Percentiles rank a stretch among this genome's conserved stretches.
phyloP scores from a whole-genome alignment of 2,797 vertebrate species.

The Platyrinchus mystaceus region DNA sequence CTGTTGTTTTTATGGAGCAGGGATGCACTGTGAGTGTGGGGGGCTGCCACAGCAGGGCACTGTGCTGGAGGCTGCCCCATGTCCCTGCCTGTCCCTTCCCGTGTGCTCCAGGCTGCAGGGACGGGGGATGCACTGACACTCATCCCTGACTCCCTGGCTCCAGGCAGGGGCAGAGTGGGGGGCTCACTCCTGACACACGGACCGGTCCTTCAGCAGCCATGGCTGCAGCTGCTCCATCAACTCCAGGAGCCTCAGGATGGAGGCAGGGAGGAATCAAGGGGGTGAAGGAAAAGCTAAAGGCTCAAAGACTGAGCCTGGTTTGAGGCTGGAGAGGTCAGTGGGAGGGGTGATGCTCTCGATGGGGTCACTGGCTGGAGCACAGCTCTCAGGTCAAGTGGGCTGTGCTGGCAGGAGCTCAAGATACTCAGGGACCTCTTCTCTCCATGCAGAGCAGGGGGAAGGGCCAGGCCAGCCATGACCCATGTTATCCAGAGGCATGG shows the following conservation, averaged over 20 bases:
- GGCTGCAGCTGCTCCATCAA: not conserved
- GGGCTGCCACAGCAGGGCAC: not conserved
- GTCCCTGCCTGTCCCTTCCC: not conserved
- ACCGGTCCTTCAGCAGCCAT: fast-evolving
- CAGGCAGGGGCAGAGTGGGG: fast-evolving
- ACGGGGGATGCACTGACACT: not conserved
- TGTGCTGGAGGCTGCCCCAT: not conserved
- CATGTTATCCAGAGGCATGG: not conserved
- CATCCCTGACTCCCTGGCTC: fast-evolving
- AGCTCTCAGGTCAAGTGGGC: not conserved
- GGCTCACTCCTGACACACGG: not conserved
- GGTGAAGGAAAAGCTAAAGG: not conserved
- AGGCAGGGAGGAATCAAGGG: not conserved
- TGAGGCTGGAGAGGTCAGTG: fast-evolving
- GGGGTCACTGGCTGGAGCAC: not conserved
- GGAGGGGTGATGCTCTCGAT: not conserved
- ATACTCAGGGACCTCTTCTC: not conserved
- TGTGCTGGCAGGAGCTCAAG: not conserved
- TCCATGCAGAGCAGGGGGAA: not conserved
- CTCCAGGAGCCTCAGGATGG: not conserved
- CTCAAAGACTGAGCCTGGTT: not conserved
- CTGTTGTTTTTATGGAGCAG: slow-evolving; percentile 71
- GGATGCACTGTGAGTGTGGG: slow-evolving; percentile 43
- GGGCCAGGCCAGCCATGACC: not conserved
- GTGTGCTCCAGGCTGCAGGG: not conserved